Evolutionary conservation across 2,888 invertebrate genomes (phyloP), one percentile per base, ranked within the genome.

Genomic region (Allolobophora icterica): DNA sequence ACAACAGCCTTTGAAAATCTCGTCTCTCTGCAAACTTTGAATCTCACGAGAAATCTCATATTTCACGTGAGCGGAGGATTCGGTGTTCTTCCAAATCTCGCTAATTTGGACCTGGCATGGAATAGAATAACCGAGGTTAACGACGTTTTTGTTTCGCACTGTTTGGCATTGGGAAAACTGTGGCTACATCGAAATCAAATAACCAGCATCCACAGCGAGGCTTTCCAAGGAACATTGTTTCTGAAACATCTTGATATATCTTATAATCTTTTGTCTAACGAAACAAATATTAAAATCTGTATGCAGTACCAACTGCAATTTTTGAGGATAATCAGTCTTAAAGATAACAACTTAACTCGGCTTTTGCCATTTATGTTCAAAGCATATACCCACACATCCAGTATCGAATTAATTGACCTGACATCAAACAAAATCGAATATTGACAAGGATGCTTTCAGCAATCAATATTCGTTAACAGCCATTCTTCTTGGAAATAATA

Each of bases 231-330:
- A 34, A 87, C 87, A 8, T 17, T 34, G 1, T 87, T 35, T 38
- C n/a, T 87, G 38, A 33, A 87, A 87, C 38, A 35, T 34, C 87
- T 87, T 5, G 35, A 87, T 87, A 35, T 87, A 24, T 87, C 87
- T 34, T 35, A 87, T 38, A 87, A 87, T 35, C 87, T 87, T 33
- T 38, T 87, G 38, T 87, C 87, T 8, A 87, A 87, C 87, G 87
- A 34, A 87, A 87, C 87, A 35, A 87, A 35, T 34, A 38, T 87
- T 35, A 87, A 24, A 87, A 35, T 19, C 87, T 87, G 19, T 87
- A 35, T 35, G 87, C 87, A 87, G 19, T 87, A 35, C 35, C 34
- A 38, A 35, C 38, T 87, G 8, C 2, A 35, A 35, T 15, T 24
- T 19, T 38, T 87, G 34, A 15, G 35, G 24, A 17, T 35, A 35